Conservation (phyloP, 2,113 vertebrate species). For the Saimiri boliviensis region DNA sequence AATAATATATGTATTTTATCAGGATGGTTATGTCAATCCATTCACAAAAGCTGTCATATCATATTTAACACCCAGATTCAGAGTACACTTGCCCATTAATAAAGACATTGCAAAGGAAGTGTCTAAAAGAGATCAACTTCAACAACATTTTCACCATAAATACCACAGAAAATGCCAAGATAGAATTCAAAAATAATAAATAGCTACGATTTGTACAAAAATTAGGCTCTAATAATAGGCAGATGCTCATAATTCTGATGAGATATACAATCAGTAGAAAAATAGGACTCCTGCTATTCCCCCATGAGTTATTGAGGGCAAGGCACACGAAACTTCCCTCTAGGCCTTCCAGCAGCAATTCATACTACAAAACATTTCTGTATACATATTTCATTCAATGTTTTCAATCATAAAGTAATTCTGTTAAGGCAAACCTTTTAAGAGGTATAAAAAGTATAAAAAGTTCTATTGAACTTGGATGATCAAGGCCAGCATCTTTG, state of each 20-base stretch:
- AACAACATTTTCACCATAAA: not conserved
- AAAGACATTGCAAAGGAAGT: not conserved
- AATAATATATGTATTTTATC: not conserved
- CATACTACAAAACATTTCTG: not conserved
- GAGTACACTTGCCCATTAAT: not conserved
- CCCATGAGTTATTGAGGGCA: not conserved
- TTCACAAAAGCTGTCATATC: not conserved
- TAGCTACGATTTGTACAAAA: not conserved
- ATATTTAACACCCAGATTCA: not conserved
- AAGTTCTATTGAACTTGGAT: not conserved
- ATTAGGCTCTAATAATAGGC: not conserved
- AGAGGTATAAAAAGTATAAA: not conserved
- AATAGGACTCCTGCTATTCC: not conserved
- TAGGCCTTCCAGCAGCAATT: not conserved
- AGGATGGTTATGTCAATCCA: not conserved
- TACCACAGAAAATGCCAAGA: not conserved
- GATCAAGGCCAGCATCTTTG: not conserved
- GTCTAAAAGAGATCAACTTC: not conserved
- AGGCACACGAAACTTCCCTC: not conserved
- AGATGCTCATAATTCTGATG: not conserved
- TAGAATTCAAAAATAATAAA: not conserved
- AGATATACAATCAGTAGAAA: not conserved
- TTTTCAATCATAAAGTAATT: not conserved
- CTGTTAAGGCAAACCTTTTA: not conserved
- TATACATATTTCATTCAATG: not conserved